phyloP scores from a whole-genome alignment of 2,113 vertebrate species.

The Gulo gulo region DNA sequence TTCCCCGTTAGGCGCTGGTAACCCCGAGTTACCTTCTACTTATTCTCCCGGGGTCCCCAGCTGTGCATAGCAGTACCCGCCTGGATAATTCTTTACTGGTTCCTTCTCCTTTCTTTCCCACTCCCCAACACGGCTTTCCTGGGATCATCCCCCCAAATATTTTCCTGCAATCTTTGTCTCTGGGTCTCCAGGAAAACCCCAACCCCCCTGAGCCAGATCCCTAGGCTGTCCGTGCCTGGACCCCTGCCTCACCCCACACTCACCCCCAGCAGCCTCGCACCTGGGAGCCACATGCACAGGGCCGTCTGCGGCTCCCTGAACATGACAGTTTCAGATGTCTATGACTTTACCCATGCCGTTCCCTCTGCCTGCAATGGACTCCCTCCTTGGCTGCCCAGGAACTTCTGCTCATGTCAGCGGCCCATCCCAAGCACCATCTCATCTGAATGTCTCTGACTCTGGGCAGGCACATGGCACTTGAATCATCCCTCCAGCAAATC shows the following conservation, averaged over 20 bases:
- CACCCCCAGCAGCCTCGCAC: neutral
- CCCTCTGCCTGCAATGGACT: neutral
- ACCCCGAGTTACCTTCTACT: neutral
- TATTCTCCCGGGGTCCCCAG: neutral
- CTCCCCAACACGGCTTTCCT: neutral
- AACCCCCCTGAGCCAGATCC: neutral
- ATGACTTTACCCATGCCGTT: too few species aligned
- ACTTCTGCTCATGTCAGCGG: neutral
- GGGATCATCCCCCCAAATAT: neutral
- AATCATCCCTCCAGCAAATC: neutral
- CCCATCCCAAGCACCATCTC: neutral
- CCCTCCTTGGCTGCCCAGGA: neutral
- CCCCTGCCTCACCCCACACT: neutral
- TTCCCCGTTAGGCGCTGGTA: neutral
- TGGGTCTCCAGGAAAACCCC: neutral
- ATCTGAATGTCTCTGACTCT: neutral
- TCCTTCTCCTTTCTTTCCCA: neutral
- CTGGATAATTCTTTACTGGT: neutral
- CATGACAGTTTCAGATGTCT: neutral
- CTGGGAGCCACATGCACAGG: neutral
- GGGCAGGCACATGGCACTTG: accelerated
- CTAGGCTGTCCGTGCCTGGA: neutral
- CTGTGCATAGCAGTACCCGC: neutral
- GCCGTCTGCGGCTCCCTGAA: neutral
- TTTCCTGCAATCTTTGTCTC: neutral